phyloP scores from a whole-genome alignment of 2,797 vertebrate genomes.

The Potorous gilbertii region DNA sequence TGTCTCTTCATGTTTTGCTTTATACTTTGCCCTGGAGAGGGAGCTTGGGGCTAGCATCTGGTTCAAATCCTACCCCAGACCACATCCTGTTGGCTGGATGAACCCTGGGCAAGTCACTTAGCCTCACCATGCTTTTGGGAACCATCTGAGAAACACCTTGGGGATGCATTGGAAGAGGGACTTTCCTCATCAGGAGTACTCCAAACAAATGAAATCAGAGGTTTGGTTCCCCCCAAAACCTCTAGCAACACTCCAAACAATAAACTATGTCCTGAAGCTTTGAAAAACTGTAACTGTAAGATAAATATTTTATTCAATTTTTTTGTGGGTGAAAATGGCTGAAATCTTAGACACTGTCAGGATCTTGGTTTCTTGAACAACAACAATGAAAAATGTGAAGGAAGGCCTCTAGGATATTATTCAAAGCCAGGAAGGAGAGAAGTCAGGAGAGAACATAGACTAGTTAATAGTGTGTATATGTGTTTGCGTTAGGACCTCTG shows the following conservation, averaged over 20 bases:
- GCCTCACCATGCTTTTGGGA: background rate
- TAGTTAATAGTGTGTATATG: accelerated
- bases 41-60: background rate
- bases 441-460: background rate
- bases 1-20: background rate
- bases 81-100: background rate
- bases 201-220: background rate
- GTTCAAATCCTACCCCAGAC: background rate
- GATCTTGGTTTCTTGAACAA: background rate
- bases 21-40: background rate
- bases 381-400: background rate
- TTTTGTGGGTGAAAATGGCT: background rate
- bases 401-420: background rate
- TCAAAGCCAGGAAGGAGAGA: background rate
- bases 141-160: background rate
- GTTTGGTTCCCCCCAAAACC: background rate
- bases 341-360: background rate
- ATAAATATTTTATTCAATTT: background rate
- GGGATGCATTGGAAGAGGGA: background rate
- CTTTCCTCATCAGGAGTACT: background rate
- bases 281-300: slow-evolving; percentile 1
- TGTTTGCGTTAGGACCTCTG: background rate
- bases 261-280: slow-evolving; percentile 28
- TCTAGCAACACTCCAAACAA: background rate
- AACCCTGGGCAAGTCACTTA: background rate